These are phyloP conservation scores for Phenacoccus solenopsis DNA, from an alignment of 1,140 invertebrate species.

Conservation along the genomic window DNA sequence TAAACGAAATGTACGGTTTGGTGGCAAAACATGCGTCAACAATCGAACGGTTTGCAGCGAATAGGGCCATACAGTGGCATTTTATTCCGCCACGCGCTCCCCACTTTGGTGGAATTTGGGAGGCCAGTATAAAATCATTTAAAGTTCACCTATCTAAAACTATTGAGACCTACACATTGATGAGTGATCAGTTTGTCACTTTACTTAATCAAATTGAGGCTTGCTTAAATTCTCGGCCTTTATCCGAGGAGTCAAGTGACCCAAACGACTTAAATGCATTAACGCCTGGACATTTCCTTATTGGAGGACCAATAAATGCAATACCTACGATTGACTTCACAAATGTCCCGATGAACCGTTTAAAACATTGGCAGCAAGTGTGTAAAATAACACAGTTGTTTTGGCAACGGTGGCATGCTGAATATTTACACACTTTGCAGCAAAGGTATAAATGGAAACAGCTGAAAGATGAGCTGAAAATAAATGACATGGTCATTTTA, in stretches of 20 bases:
- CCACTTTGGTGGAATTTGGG: slow-evolving; percentile 32
- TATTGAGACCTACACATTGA: slow-evolving; percentile 25
- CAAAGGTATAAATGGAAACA: too few species aligned
- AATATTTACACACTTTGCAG: too few species aligned
- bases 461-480: too few species aligned
- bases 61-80: slow-evolving; percentile 20
- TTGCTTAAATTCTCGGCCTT: slow-evolving; percentile 31
- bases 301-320: slow-evolving; percentile 25
- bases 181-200: slow-evolving; percentile 28
- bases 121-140: slow-evolving; percentile 30
- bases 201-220: slow-evolving; percentile 30
- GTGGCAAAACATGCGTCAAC: neutral
- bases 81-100: slow-evolving; percentile 29
- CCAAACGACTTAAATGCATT: slow-evolving; percentile 18
- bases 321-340: too few species aligned
- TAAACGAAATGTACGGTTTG: slow-evolving; percentile 9
- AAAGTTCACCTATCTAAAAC: slow-evolving; percentile 30
- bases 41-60: neutral
- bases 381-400: too few species aligned
- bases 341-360: too few species aligned
- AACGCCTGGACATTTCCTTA: slow-evolving; percentile 28
- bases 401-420: too few species aligned
- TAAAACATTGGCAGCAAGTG: too few species aligned
- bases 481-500: too few species aligned
- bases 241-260: slow-evolving; percentile 1